Conservation (phyloP, 2,888 invertebrate genomes). For the Lepidochrysops patricia region DNA sequence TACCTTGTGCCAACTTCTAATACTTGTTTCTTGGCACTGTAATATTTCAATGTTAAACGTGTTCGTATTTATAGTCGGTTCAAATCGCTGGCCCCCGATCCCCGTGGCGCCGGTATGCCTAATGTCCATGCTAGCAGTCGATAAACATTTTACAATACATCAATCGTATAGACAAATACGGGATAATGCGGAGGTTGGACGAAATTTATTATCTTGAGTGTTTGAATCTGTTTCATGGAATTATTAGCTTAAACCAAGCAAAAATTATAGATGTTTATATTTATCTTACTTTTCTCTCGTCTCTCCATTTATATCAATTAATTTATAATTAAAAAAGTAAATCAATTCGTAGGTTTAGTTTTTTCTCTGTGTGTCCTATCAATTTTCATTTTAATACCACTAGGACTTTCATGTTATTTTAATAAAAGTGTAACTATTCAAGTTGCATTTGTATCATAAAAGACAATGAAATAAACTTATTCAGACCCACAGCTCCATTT, state of each 20-base stretch:
- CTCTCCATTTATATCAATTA: too few species aligned
- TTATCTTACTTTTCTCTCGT: too few species aligned
- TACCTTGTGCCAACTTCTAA: slow-evolving; percentile 17
- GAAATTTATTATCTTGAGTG: background rate
- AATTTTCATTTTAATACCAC: too few species aligned
- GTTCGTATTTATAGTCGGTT: slow-evolving; percentile 49
- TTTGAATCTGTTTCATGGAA: background rate
- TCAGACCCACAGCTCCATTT: background rate
- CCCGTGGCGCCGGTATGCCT: slow-evolving; percentile 26
- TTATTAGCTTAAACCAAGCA: too few species aligned
- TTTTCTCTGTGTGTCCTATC: too few species aligned
- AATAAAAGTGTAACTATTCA: too few species aligned
- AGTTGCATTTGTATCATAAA: too few species aligned
- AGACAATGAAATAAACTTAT: background rate
- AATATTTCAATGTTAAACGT: slow-evolving; percentile 38
- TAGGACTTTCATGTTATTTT: too few species aligned
- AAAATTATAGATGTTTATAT: too few species aligned
- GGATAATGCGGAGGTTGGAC: background rate
- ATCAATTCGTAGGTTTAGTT: too few species aligned
- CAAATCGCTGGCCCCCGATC: slow-evolving; percentile 29
- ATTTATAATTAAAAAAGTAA: too few species aligned
- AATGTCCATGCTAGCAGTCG: slow-evolving; percentile 14
- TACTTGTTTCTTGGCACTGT: slow-evolving; percentile 22
- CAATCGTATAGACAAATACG: background rate
- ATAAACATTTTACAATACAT: slow-evolving; percentile 8